Conservation (phyloP, 1,140 invertebrate species). For the Heterodera carotae region DNA sequence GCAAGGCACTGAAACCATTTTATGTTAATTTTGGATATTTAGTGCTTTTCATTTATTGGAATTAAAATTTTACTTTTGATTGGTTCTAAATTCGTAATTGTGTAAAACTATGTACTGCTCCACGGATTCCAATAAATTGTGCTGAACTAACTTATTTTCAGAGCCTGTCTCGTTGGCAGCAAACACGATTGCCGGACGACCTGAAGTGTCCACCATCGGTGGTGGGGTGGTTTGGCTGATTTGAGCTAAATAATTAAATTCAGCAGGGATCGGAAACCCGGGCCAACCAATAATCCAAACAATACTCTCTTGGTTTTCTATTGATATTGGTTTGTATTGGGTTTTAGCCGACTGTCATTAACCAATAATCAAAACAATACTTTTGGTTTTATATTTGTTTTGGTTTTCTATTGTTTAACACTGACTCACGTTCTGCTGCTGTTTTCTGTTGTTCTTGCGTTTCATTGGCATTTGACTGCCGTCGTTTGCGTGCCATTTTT, state of each 20-base stretch:
- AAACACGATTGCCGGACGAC: background rate
- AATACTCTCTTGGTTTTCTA: no score
- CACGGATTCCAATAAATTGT: background rate
- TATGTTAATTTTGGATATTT: background rate
- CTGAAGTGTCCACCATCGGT: slow-evolving; percentile 4
- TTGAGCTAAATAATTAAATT: background rate
- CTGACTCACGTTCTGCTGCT: background rate
- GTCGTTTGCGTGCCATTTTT: background rate
- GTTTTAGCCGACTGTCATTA: no score
- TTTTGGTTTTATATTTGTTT: background rate
- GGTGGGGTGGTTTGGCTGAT: background rate
- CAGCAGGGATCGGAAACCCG: no score
- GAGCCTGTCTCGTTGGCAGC: slow-evolving; percentile 18
- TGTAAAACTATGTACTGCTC: no score
- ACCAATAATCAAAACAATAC: no score
- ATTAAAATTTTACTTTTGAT: no score
- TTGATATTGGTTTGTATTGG: no score
- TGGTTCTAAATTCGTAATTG: no score
- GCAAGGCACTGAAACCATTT: slow-evolving; percentile 19
- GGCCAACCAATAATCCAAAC: no score
- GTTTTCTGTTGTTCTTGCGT: background rate
- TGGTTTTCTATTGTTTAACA: no score
- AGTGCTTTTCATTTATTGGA: background rate
- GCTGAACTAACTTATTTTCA: slow-evolving; percentile 10
- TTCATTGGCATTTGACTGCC: background rate